Conservation (phyloP, 2,888 invertebrate genomes). For the Leucania comma region DNA sequence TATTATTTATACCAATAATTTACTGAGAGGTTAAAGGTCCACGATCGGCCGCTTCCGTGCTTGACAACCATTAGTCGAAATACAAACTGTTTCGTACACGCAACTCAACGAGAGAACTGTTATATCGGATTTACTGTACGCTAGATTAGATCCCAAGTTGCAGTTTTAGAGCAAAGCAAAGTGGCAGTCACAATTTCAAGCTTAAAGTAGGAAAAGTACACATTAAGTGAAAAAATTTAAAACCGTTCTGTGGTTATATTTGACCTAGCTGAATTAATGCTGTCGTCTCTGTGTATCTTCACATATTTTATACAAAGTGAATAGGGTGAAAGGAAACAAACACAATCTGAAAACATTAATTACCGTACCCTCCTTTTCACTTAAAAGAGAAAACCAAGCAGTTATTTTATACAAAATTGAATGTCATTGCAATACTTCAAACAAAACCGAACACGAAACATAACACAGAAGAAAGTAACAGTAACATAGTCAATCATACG, state of each 20-base stretch:
- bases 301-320: background rate
- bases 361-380: constrained; percentile 25
- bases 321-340: constrained; percentile 36
- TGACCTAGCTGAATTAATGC: constrained; percentile 44
- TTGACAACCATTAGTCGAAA: constrained; percentile 70
- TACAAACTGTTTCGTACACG: constrained; percentile 71
- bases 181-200: constrained; percentile 20
- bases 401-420: constrained; percentile 34
- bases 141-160: constrained; percentile 59
- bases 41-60: constrained; percentile 76
- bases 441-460: constrained; percentile 59
- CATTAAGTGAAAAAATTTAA: constrained; percentile 19
- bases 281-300: constrained; percentile 7
- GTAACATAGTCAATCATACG: constrained; percentile 71
- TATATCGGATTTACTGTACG: constrained; percentile 65
- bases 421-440: constrained; percentile 41
- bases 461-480: constrained; percentile 75
- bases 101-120: constrained; percentile 67
- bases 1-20: constrained; percentile 79
- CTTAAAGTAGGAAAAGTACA: constrained; percentile 23
- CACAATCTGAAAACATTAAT: constrained; percentile 31
- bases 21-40: constrained; percentile 76
- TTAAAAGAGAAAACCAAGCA: constrained; percentile 42
- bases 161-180: constrained; percentile 49
- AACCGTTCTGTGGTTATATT: constrained; percentile 32